These are phyloP conservation scores for Ctenoplectra terminalis DNA, from an alignment of 1,140 invertebrate species.

Conservation along the genomic window DNA sequence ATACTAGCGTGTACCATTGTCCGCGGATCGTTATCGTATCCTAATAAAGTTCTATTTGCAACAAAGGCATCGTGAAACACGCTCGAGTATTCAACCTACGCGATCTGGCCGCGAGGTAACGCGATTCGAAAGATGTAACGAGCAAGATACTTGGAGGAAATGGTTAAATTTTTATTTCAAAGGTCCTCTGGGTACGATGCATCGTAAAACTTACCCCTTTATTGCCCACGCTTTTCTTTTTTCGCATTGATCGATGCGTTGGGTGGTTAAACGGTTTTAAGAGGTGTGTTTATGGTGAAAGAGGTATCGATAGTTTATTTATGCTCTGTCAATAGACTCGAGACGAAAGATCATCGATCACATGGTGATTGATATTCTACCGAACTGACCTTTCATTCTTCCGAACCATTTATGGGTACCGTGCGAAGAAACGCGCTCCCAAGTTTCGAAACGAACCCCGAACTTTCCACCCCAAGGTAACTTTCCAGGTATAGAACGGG, in stretches of 20 bases:
- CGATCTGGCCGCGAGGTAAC: background rate
- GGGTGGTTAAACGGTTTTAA: no score
- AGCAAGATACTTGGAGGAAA: background rate
- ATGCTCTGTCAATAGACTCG: background rate
- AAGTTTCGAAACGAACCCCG: no score
- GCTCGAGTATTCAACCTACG: background rate
- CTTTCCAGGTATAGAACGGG: no score
- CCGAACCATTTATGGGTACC: background rate
- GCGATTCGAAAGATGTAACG: background rate
- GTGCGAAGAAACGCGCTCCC: no score
- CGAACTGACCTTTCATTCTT: background rate
- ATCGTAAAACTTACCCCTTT: background rate
- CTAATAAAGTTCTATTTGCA: slow-evolving; percentile 50
- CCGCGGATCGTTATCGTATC: slow-evolving; percentile 57
- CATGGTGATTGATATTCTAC: background rate
- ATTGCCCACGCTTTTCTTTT: background rate
- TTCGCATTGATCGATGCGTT: slow-evolving; percentile 8
- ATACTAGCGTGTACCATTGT: slow-evolving; percentile 40
- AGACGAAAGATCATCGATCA: background rate
- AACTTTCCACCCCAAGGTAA: slow-evolving; percentile 49
- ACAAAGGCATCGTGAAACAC: slow-evolving; percentile 26
- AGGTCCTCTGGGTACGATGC: no score
- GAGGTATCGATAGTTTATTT: background rate
- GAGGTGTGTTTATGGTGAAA: no score
- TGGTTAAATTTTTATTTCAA: background rate